Evolutionary conservation across 2,113 vertebrate genomes (phyloP).

Genomic region (Chlamydotis undulata): DNA sequence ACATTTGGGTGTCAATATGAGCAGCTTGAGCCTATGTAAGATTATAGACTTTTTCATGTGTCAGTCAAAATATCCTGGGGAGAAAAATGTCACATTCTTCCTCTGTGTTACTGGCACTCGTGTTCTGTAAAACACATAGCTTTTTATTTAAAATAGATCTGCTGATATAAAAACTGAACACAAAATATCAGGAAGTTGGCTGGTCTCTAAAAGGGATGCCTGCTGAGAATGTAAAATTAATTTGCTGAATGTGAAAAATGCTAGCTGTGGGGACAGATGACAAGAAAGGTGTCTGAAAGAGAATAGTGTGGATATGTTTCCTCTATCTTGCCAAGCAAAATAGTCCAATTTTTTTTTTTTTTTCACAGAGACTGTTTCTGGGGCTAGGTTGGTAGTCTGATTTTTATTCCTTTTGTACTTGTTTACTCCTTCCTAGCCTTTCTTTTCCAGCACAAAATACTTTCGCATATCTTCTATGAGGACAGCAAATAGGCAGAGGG

Average conservation of each 20-base stretch:
- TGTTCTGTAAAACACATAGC: conserved; percentile 63
- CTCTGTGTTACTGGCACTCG: conserved; percentile 50
- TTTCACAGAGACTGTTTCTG: background rate
- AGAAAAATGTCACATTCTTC: conserved; percentile 69
- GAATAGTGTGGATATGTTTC: background rate
- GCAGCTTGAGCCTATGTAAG: conserved; percentile 63
- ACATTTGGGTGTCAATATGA: conserved; percentile 59
- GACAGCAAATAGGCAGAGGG: background rate
- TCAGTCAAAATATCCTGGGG: conserved; percentile 69
- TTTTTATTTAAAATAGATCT: conserved; percentile 65
- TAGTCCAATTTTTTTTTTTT: background rate
- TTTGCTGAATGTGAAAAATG: conserved; percentile 52
- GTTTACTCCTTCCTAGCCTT: background rate
- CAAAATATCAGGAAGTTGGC: conserved; percentile 51
- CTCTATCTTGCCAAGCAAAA: background rate
- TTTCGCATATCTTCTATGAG: background rate
- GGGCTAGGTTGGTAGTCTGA: background rate
- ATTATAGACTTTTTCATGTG: conserved; percentile 65
- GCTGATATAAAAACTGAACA: conserved; percentile 52
- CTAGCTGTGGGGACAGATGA: conserved; percentile 55
- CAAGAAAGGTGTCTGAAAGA: conserved; percentile 23
- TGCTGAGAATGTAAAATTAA: conserved; percentile 62
- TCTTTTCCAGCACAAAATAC: background rate
- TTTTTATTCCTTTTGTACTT: background rate
- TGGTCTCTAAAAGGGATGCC: conserved; percentile 49